Evolutionary conservation across 2,888 invertebrate genomes (phyloP), one percentile per base, ranked within the genome.

Genomic region (Slavum lentiscoides): DNA sequence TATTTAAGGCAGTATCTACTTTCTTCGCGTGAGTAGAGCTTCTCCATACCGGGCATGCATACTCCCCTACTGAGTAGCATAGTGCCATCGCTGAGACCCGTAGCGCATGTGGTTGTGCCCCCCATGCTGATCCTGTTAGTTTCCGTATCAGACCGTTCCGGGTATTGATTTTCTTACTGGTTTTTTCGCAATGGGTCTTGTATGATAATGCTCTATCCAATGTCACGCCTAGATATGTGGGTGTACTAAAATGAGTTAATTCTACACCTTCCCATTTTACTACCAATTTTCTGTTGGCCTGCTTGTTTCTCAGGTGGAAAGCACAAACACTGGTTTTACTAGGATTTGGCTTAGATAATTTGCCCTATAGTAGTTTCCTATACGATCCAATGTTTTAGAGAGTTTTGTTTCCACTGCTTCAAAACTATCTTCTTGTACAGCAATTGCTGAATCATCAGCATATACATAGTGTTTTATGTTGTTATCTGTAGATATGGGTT

Each of bases 141-240:
- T n/a, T n/a, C n/a, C n/a, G n/a, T n/a, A n/a, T n/a, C n/a, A n/a
- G n/a, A n/a, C 82, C 83, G 55, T 83, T 83, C 49, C 83, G 69
- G 39, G 82, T 81, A 69, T 64, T 74, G 37, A 83, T 69, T 62
- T 83, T 82, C 64, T 69, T 69, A 21, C n/a, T 21, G 11, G 68
- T 77, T 68, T 67, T 68, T 67, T 68, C 55, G 23, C 83, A 81
- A 64, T 83, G 84, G 15, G 62, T 23, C 69, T 82, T 83, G 73
- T 81, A 83, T 37, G 83, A 81, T 58, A 84, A 82, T 53, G 83
- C 76, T n/a, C 83, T 73, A 74, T 83, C 53, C 53, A 84, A 76
- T 37, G 81, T 83, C n/a, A 84, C 69, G 58, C 83, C 82, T 39
- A 84, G 77, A 74, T 83, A 84, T 82, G 39, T 39, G 39, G 39